Percentiles rank a stretch among this genome's conserved stretches.
Conservation (phyloP, 2,113 vertebrate genomes). For the Tauraco erythrolophus region DNA sequence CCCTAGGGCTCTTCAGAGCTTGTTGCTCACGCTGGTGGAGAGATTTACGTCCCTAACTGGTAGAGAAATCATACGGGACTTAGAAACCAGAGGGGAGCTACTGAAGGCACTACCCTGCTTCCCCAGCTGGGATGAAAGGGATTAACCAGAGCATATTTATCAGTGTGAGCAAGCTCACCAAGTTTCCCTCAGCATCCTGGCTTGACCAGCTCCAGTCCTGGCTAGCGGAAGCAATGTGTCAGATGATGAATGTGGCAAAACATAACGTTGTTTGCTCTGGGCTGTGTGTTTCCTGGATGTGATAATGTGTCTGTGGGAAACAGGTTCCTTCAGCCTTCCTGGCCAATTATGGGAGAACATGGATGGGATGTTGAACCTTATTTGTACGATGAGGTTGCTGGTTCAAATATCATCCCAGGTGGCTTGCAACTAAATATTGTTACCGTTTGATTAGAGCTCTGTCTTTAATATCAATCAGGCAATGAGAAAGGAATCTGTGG, state of each 20-base stretch:
- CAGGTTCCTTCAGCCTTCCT: background rate
- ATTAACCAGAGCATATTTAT: background rate
- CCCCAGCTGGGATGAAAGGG: background rate
- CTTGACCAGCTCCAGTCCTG: background rate
- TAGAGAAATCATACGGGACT: background rate
- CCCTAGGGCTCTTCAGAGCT: background rate
- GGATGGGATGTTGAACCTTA: background rate
- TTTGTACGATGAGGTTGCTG: background rate
- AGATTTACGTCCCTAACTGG: background rate
- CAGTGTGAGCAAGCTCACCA: background rate
- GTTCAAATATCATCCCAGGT: background rate
- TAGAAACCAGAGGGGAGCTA: background rate
- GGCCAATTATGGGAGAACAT: background rate
- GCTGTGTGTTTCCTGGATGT: background rate
- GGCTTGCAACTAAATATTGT: background rate
- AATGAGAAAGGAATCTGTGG: background rate
- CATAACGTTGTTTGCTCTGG: background rate
- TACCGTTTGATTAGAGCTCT: background rate
- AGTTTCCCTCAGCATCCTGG: background rate
- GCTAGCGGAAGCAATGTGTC: background rate
- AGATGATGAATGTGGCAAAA: slow-evolving; percentile 21
- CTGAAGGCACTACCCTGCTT: background rate
- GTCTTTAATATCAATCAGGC: background rate
- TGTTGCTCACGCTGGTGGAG: background rate
- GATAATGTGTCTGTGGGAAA: background rate